These are phyloP conservation scores for Jordanella pulchra DNA, from an alignment of 2,797 vertebrate species.

Conservation along the genomic window DNA sequence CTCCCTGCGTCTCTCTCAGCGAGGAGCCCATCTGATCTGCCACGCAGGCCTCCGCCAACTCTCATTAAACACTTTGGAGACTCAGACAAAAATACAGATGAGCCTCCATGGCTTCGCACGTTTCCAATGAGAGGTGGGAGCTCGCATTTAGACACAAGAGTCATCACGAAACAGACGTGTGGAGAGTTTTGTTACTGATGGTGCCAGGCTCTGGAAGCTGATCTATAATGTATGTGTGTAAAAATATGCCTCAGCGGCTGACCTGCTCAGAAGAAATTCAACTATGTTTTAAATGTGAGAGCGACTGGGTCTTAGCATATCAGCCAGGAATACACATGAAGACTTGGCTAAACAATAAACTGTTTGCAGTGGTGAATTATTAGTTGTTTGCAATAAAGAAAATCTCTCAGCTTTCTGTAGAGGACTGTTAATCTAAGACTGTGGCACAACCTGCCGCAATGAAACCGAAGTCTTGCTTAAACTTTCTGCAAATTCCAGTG, in stretches of 20 bases:
- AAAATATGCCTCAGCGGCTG: slow-evolving; percentile 37
- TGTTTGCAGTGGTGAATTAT: slow-evolving; percentile 41
- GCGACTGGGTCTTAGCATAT: slow-evolving; percentile 39
- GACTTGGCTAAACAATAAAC: slow-evolving; percentile 9
- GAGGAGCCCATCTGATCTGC: slow-evolving; percentile 74
- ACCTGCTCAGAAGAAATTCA: slow-evolving; percentile 22
- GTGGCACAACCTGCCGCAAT: slow-evolving; percentile 32
- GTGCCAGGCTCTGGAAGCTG: slow-evolving; percentile 28
- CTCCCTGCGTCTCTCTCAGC: slow-evolving; percentile 67
- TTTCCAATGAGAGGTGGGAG: slow-evolving; percentile 60
- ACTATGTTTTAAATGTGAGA: slow-evolving; percentile 42
- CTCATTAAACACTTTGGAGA: slow-evolving; percentile 78
- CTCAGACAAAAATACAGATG: slow-evolving; percentile 72
- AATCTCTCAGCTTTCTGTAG: slow-evolving; percentile 37
- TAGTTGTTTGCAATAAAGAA: too few species aligned
- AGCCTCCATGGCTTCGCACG: slow-evolving; percentile 64
- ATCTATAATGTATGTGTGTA: slow-evolving; percentile 11
- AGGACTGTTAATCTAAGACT: slow-evolving; percentile 36
- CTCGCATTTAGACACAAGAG: slow-evolving; percentile 57
- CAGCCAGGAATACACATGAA: slow-evolving; percentile 31
- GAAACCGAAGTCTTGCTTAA: slow-evolving; percentile 24
- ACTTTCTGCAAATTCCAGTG: not conserved
- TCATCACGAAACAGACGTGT: slow-evolving; percentile 35
- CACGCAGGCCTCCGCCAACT: slow-evolving; percentile 68
- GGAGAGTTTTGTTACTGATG: slow-evolving; percentile 32